Evolutionary conservation across 2,888 invertebrate species (phyloP).

Genomic region (Xylota sylvarum): DNA sequence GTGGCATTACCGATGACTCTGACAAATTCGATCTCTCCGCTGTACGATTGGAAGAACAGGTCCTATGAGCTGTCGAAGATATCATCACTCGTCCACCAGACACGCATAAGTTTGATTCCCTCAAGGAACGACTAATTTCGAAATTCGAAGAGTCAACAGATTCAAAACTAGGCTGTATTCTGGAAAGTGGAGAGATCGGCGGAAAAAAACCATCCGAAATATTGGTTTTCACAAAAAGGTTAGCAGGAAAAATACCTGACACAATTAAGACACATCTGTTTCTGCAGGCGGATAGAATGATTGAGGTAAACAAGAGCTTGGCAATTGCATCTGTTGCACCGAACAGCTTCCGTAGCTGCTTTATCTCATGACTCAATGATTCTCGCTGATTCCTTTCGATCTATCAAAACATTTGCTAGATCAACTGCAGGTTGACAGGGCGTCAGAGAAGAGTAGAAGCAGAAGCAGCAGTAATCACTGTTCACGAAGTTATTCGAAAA

Average conservation of each 20-base stretch:
- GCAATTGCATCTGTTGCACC: background rate
- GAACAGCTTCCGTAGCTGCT: background rate
- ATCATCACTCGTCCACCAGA: slow-evolving; percentile 43
- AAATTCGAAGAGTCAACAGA: slow-evolving; percentile 63
- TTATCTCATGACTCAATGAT: slow-evolving; percentile 7
- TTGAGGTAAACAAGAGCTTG: no score
- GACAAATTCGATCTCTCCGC: slow-evolving; percentile 4
- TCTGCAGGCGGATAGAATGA: slow-evolving; percentile 61
- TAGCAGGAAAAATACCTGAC: slow-evolving; percentile 66
- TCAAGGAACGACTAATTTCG: slow-evolving; percentile 37
- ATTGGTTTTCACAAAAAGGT: slow-evolving; percentile 56
- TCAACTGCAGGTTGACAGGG: background rate
- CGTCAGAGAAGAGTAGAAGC: background rate
- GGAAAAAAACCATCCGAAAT: slow-evolving; percentile 69
- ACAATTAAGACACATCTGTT: slow-evolving; percentile 56
- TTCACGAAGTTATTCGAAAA: background rate
- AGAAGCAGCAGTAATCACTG: background rate
- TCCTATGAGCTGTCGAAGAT: slow-evolving; percentile 54
- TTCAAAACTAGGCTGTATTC: slow-evolving; percentile 59
- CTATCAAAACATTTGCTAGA: slow-evolving; percentile 1
- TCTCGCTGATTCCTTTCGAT: background rate
- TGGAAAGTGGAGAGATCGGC: slow-evolving; percentile 58
- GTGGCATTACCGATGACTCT: no score
- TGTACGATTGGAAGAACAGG: background rate
- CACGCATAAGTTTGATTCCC: slow-evolving; percentile 21